phyloP scores from a whole-genome alignment of 2,888 invertebrate genomes.

The Drosophila pegasa region DNA sequence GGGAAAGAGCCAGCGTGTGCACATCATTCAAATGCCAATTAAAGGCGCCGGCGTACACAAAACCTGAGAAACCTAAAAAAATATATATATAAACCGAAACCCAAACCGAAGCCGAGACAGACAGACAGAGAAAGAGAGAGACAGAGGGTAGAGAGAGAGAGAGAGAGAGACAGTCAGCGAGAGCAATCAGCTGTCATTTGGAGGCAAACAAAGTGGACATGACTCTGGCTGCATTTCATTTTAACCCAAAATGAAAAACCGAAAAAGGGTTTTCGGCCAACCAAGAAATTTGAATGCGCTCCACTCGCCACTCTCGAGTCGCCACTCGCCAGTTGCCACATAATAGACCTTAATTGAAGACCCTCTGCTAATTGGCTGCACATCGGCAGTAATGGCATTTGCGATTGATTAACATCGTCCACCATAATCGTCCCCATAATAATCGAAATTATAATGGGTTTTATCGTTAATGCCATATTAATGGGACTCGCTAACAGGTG shows the following conservation, averaged over 20 bases:
- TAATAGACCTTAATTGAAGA: conserved; percentile 30
- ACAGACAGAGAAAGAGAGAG: neutral
- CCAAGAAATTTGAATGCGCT: conserved; percentile 51
- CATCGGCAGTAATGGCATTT: conserved; percentile 43
- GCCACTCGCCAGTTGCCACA: no score
- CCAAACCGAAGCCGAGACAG: conserved; percentile 32
- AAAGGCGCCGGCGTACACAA: conserved; percentile 80
- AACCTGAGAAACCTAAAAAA: conserved; percentile 62
- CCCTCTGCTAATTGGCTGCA: conserved; percentile 35
- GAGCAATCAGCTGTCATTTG: conserved; percentile 80
- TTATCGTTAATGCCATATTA: neutral
- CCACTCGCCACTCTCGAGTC: conserved; percentile 44
- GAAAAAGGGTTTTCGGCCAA: conserved; percentile 54
- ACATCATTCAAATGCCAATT: conserved; percentile 82
- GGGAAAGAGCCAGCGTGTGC: conserved; percentile 60
- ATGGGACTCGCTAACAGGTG: conserved; percentile 3
- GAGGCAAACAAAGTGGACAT: conserved; percentile 81
- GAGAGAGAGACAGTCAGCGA: neutral
- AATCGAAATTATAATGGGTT: neutral
- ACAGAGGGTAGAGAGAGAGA: neutral
- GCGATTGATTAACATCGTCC: conserved; percentile 44
- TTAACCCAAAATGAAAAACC: conserved; percentile 8
- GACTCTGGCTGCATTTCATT: conserved; percentile 61
- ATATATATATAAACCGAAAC: conserved; percentile 4
- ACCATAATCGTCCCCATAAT: conserved; percentile 2